Percentiles rank a stretch among this genome's conserved stretches.
These are phyloP conservation scores for Andrena trimmerana DNA, from an alignment of 2,888 invertebrate species.

Conservation along the genomic window DNA sequence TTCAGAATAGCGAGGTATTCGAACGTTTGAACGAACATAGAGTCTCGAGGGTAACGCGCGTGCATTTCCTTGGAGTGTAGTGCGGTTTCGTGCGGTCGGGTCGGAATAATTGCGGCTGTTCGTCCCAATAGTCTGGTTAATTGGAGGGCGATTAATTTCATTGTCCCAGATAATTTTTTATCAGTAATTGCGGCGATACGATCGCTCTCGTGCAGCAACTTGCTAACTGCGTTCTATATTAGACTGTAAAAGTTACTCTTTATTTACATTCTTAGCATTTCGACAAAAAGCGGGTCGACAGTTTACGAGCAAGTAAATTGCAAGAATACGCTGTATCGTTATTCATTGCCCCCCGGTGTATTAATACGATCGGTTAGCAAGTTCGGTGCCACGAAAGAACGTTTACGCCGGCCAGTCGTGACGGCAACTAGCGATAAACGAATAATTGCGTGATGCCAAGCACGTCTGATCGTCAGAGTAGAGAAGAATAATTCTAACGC, in stretches of 20 bases:
- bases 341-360: neutral
- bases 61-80: neutral
- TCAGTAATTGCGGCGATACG: neutral
- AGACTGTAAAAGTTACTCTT: neutral
- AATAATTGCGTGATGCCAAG: constrained; percentile 3
- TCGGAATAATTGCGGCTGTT: neutral
- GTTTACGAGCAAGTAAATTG: constrained; percentile 2
- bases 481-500: neutral
- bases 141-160: neutral
- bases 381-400: constrained; percentile 1
- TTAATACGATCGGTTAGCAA: neutral
- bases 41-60: neutral
- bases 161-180: neutral
- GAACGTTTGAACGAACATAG: constrained; percentile 3
- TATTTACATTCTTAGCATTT: neutral
- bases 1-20: constrained; percentile 20
- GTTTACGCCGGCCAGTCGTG: neutral
- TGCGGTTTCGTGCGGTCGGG: neutral
- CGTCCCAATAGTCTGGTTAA: neutral
- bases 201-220: neutral
- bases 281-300: neutral
- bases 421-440: constrained; percentile 8
- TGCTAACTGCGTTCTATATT: neutral
- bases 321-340: neutral
- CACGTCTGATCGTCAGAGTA: neutral